Conservation (phyloP, 2,113 vertebrate genomes). For the Oryzias curvinotus region DNA sequence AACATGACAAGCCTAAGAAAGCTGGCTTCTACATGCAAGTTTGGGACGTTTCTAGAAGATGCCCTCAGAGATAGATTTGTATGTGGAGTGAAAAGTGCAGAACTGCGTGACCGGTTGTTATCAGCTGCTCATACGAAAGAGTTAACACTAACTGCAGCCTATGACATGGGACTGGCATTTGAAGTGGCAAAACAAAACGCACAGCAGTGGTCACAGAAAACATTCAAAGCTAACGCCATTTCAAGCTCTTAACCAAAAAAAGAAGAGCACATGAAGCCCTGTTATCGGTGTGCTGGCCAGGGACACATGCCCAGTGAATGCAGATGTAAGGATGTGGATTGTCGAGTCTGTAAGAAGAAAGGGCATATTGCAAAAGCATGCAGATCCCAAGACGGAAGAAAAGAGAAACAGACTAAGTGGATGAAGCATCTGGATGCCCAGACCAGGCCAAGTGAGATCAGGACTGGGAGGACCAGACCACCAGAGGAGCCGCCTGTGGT, state of each 20-base stretch:
- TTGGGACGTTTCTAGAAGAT: conserved; percentile 22
- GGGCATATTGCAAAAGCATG: conserved; percentile 13
- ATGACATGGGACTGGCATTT: conserved; percentile 4
- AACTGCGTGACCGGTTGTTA: not conserved
- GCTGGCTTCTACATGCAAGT: conserved; percentile 6
- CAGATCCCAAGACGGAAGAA: not conserved
- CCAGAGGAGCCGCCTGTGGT: too few species aligned
- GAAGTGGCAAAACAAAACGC: conserved; percentile 12
- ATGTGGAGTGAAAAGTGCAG: conserved; percentile 15
- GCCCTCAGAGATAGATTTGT: too few species aligned
- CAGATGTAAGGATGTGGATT: not conserved
- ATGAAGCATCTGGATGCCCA: not conserved
- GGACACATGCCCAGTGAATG: not conserved
- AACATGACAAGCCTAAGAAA: conserved; percentile 17
- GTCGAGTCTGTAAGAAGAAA: conserved; percentile 11
- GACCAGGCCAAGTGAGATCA: not conserved
- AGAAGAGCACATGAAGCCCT: not conserved
- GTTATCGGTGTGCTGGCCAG: not conserved
- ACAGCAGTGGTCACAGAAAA: conserved; percentile 9
- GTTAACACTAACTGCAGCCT: not conserved
- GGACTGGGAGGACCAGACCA: too few species aligned
- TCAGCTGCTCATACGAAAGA: conserved; percentile 4
- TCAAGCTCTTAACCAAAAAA: not conserved
- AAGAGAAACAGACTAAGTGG: not conserved
- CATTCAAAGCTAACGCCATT: conserved; percentile 13